Evolutionary conservation across 2,113 vertebrate genomes (phyloP), one percentile per base, ranked within the genome.

Genomic region (Pyrgilauda ruficollis): DNA sequence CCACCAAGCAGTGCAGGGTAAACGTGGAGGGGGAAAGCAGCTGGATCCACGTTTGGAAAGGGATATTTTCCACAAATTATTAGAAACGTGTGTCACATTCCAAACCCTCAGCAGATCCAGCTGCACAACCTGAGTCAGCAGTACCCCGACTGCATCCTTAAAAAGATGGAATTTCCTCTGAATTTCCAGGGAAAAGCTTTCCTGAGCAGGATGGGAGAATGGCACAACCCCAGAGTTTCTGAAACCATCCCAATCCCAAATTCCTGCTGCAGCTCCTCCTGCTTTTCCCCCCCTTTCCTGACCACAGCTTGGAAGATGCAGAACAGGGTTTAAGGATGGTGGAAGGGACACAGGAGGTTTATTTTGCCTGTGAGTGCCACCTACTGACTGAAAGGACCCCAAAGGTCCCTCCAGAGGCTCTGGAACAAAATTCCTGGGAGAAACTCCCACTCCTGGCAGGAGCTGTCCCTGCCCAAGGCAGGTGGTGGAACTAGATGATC

Each of bases 311-410:
- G 27, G 33, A 15, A 17, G 75, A n/a, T 13, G 33, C 46, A 35
- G 30, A 35, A 3, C 1, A 0, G 3, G 67, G 41, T 6, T 55
- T 5, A 2, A 20, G 78, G 33, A 43, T 11, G 0, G 1, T 2
- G 52, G 17, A 6, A 43, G 55, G 55, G 19, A 75, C 62, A 31
- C 39, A 7, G 11, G 9, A 62, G 37, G 39, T 68, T 87, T 85
- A 1, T 73, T 93, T 6, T 86, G 94, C 75, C n/a, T 55, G 7
- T 33, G 89, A 97, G 89, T 95, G 94, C 93, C 97, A 97, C 85
- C 97, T 97, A 84, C 84, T 93, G 96, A 83, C 67, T 39, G 61
- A 3, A n/a, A 86, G 47, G 91, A 69, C 72, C 87, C 89, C 72
- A 15, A 20, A 84, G 24, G 55, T 18, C 82, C 73, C 46, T 67